Base-by-base conservation (phyloP, 1,140 invertebrate species). In the Sinella curviseta region DNA sequence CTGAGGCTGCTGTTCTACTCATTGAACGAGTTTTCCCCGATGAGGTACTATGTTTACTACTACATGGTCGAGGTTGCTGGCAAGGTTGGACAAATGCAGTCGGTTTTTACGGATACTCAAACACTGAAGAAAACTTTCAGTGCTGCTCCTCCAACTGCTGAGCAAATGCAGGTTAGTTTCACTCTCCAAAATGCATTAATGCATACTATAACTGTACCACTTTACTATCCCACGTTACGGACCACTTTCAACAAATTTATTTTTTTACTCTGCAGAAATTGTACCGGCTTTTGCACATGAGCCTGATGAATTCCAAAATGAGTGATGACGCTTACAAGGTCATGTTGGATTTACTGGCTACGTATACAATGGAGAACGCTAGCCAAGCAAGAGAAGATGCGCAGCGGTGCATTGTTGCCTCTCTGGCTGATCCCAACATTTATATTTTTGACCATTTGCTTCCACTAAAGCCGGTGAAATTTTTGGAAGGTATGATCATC, bases 291-390 rank as follows among this genome's bases (percentile, higher is more conserved):
- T 87, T 98, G 35, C 96, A 98, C 86, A 93, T 96, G 88, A 95
- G 95, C 70, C 88, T 97, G 83, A 84, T 92, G n/a, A 90, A 89
- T 78, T 90, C 89, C 79, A 92, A 92, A 86, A 90, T 93, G 85
- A 91, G 91, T 89, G 91, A 87, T 55, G 82, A 76, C 54, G 78
- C 82, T 48, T 82, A 83, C 86, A 89, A 82, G 82, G 95, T 98
- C 0, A 98, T 99, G 96, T 94, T 98, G 80, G 96, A 98, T 87
- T 88, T 99, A 2, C 87, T 99, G 36, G 94, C 95, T 17, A 98
- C 97, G 0, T 99, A 98, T 86, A 98, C 96, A 70, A 93, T 95
- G 79, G 96, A 98, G 85, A 98, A 97, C 89, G 97, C 97, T 1
- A 96, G 95, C 48, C 95, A 97, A 84, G 97, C 97, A 0, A 90